Base-by-base conservation (phyloP, 2,888 invertebrate genomes). In the Anaspis maculata region DNA sequence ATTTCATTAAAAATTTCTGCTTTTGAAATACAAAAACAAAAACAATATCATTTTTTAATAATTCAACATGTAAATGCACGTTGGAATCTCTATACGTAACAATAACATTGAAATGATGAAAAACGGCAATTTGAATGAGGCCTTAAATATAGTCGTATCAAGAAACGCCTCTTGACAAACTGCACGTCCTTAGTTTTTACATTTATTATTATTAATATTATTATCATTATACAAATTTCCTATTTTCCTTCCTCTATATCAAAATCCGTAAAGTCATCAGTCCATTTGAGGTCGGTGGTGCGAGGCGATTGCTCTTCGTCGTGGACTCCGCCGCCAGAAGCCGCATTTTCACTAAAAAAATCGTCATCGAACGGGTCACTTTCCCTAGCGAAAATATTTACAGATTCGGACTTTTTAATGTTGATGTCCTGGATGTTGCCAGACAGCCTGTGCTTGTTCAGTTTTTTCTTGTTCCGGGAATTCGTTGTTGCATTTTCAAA, bases 331-430 rank as follows among this genome's bases (percentile, higher is more conserved):
- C 41, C 23, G 27, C 34, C 34, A 32, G 45, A 32, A 26, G 32
- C 13, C 22, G 44, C 56, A 55, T 44, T 62, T 12, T 52, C 54
- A 32, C 57, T 79, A 57, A 91, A 91, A 66, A 90, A 90, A 47
- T 88, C 87, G 32, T 85, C 85, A 48, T 88, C 90, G 56, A 91
- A 91, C 1, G 91, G 91, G 67, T 91, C 90, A 26, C 76, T 76
- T 55, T 87, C 87, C 30, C 85, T 74, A 3, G 82, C 81, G 66
- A 91, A 91, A 51, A 91, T 91, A 63, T 90, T 89, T 5, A 89
- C 82, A 3, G 89, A 89, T 57, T 89, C 89, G 0, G 89, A 89
- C 62, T 90, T 90, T 54, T 84, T 84, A 27, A 88, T 77, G 53
- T 82, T 76, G 33, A 74, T 71, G 41, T 79, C 78, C n/a, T n/a